Base-by-base conservation (phyloP, 30 jellyfish, hydroid and myxozoan genomes). In the Turritopsis rubra region DNA sequence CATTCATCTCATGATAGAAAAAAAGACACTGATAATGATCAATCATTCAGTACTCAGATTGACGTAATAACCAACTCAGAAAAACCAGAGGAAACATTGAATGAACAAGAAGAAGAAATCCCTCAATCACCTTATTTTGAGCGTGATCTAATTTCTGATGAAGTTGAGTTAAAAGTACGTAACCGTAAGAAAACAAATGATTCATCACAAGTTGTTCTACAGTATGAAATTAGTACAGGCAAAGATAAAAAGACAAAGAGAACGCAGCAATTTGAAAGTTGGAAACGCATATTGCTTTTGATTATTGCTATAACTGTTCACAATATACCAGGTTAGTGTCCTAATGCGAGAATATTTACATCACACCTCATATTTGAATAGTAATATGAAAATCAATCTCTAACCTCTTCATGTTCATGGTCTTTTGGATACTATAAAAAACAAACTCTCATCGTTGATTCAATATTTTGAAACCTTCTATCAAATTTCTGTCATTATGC, bases 291-390 rank as follows among this genome's bases (percentile, higher is more conserved):
- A 72, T 66, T 91, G 73, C 54, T 91, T 28, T 90, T 91, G 28
- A 87, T 87, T 31, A 90, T 91, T 20, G 97, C 97, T 29, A 91
- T 91, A 8, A 91, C 97, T 54, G 94, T 91, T 54, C 97, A 91
- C 70, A 91, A 91, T 66, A 75, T 91, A 21, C 97, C 97, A 79
- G 97, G 97, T 91, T n/a, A 8, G 77, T 68, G 21, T n/a, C n/a
- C n/a, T n/a, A n/a, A n/a, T n/a, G n/a, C n/a, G n/a, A n/a, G n/a
- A n/a, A n/a, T n/a, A n/a, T n/a, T n/a, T n/a, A n/a, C n/a, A n/a
- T n/a, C n/a, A n/a, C n/a, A n/a, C n/a, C n/a, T n/a, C n/a, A n/a
- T n/a, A n/a, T n/a, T n/a, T n/a, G n/a, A n/a, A n/a, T n/a, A n/a
- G n/a, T n/a, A n/a, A n/a, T n/a, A n/a, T n/a, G n/a, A n/a, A n/a